Evolutionary conservation across 2,113 vertebrate genomes (phyloP).

Genomic region (Carollia perspicillata): DNA sequence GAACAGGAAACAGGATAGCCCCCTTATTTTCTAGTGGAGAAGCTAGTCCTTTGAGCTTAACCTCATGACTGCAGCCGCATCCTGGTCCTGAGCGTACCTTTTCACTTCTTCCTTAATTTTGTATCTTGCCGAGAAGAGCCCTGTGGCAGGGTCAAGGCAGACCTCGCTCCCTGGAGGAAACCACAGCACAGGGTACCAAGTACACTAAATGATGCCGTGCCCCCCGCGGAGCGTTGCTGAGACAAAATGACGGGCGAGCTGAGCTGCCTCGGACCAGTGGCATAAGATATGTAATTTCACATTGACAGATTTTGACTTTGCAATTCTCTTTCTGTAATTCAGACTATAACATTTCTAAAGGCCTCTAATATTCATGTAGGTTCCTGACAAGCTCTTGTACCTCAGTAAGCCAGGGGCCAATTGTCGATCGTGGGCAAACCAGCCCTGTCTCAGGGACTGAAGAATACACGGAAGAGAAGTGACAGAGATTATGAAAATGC

Average conservation of each 20-base stretch:
- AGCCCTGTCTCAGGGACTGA: too few relatives aligned
- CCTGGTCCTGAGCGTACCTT: fast-evolving
- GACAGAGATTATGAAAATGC: neutral
- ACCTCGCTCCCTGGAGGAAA: neutral
- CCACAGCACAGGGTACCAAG: fast-evolving
- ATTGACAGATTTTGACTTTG: neutral
- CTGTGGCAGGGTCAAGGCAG: neutral
- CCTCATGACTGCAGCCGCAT: fast-evolving
- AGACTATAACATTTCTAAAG: neutral
- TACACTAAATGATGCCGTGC: fast-evolving
- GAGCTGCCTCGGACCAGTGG: neutral
- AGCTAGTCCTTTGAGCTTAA: neutral
- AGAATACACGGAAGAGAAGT: neutral
- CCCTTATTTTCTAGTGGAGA: neutral
- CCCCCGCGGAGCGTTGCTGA: neutral
- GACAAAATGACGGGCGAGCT: neutral
- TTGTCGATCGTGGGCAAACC: neutral
- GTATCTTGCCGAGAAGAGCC: neutral
- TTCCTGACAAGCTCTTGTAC: neutral
- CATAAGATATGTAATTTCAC: neutral
- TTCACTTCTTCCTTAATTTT: neutral
- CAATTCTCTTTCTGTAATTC: neutral
- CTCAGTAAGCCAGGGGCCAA: neutral
- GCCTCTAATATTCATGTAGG: neutral
- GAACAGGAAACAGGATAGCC: neutral